A percentile compares a stretch with the other conserved stretches of the same genome.
phyloP scores from a whole-genome alignment of 2,797 vertebrate genomes.

The Anabacerthia variegaticeps region DNA sequence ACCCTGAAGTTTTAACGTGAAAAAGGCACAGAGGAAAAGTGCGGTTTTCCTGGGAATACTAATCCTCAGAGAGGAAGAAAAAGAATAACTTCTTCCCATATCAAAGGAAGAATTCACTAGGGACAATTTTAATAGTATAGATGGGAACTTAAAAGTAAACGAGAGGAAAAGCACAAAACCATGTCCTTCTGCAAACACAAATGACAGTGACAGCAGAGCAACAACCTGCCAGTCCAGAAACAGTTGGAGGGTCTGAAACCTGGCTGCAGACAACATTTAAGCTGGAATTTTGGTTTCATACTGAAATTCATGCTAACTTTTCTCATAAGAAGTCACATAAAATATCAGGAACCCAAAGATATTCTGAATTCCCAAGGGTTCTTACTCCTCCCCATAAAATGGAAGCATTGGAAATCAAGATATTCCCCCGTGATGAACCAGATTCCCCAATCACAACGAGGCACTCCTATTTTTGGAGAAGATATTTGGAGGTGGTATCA shows the following conservation, averaged over 20 bases:
- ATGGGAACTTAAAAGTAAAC: background rate
- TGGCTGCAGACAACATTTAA: background rate
- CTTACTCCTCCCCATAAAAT: background rate
- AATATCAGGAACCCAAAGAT: background rate
- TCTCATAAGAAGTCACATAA: background rate
- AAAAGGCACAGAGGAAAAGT: background rate
- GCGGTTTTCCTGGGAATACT: background rate
- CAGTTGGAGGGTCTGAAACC: background rate
- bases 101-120: background rate
- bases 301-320: background rate
- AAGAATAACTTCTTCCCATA: background rate
- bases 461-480: background rate
- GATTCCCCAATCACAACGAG: background rate
- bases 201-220: background rate
- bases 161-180: background rate
- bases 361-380: background rate
- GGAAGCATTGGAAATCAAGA: background rate
- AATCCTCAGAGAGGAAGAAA: background rate
- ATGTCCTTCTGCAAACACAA: background rate
- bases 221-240: background rate
- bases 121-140: background rate
- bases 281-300: background rate
- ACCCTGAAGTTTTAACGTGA: background rate
- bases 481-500: background rate
- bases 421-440: background rate